Percentiles rank a stretch among this genome's conserved stretches.
These are phyloP conservation scores for Dryobates pubescens DNA, from an alignment of 2,797 vertebrate genomes.

Conservation along the genomic window DNA sequence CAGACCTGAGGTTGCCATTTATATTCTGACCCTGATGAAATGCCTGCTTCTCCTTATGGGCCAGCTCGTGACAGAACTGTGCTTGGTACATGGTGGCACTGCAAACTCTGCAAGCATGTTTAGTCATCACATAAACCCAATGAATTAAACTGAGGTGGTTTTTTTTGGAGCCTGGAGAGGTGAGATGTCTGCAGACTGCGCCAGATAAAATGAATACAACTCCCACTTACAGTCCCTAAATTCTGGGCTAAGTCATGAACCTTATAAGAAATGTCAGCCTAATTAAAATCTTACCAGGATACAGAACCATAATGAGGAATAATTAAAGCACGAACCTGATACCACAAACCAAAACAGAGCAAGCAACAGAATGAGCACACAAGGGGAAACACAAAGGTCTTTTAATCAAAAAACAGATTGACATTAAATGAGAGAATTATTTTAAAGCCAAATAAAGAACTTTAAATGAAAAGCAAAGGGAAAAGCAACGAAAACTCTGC, in stretches of 20 bases:
- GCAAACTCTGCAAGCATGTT: fast-evolving
- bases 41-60: fast-evolving
- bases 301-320: neutral
- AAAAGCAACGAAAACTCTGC: neutral
- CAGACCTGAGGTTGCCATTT: neutral
- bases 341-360: neutral
- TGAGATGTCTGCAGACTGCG: neutral
- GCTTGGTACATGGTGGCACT: fast-evolving
- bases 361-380: neutral
- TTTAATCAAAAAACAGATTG: slow-evolving; percentile 31
- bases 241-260: neutral
- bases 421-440: neutral
- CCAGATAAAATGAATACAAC: neutral
- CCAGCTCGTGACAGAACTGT: fast-evolving
- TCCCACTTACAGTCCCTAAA: neutral
- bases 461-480: neutral
- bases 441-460: neutral
- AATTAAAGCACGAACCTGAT: neutral
- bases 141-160: fast-evolving
- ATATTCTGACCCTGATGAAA: neutral
- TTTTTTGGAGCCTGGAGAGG: neutral
- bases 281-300: neutral
- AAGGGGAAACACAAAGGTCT: neutral
- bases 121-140: fast-evolving
- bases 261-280: neutral